A percentile compares a stretch with the other conserved stretches of the same genome.
Conservation (phyloP, 2,888 invertebrate species). For the Drosophila robusta region DNA sequence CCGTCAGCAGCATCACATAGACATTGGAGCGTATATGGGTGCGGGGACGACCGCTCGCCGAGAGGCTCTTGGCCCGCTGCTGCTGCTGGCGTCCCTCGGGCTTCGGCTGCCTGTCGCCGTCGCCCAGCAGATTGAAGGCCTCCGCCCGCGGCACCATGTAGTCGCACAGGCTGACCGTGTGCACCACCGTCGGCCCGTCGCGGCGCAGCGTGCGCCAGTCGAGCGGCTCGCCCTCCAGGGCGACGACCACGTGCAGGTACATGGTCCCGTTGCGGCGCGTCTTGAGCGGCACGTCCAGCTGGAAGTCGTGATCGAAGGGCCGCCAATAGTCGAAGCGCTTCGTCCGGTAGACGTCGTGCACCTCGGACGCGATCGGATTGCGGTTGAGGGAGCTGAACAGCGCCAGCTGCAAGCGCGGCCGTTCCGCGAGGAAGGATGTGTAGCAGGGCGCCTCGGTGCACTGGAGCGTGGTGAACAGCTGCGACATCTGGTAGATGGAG, state of each 20-base stretch:
- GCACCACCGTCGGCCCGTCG: slow-evolving; percentile 87
- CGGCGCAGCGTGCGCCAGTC: slow-evolving; percentile 87
- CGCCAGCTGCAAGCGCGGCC: slow-evolving; percentile 89
- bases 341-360: slow-evolving; percentile 87
- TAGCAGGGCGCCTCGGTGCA: slow-evolving; percentile 88
- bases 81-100: neutral
- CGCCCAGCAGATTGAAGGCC: slow-evolving; percentile 89
- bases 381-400: slow-evolving; percentile 89
- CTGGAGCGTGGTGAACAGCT: slow-evolving; percentile 88
- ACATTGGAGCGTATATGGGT: slow-evolving; percentile 91
- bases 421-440: slow-evolving; percentile 88
- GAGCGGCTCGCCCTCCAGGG: slow-evolving; percentile 87
- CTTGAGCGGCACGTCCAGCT: slow-evolving; percentile 89
- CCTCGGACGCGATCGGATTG: slow-evolving; percentile 87
- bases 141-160: slow-evolving; percentile 91
- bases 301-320: slow-evolving; percentile 85
- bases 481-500: slow-evolving; percentile 91
- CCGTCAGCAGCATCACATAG: slow-evolving; percentile 91
- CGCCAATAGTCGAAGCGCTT: slow-evolving; percentile 89
- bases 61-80: neutral
- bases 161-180: slow-evolving; percentile 89
- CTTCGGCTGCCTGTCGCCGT: slow-evolving; percentile 71
- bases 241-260: slow-evolving; percentile 90
- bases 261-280: slow-evolving; percentile 94
- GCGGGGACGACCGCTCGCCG: slow-evolving; percentile 86